Percentiles rank a stretch among this genome's conserved stretches.
Evolutionary conservation across 2,797 vertebrate species (phyloP).

Genomic region (Megaceryle alcyon): DNA sequence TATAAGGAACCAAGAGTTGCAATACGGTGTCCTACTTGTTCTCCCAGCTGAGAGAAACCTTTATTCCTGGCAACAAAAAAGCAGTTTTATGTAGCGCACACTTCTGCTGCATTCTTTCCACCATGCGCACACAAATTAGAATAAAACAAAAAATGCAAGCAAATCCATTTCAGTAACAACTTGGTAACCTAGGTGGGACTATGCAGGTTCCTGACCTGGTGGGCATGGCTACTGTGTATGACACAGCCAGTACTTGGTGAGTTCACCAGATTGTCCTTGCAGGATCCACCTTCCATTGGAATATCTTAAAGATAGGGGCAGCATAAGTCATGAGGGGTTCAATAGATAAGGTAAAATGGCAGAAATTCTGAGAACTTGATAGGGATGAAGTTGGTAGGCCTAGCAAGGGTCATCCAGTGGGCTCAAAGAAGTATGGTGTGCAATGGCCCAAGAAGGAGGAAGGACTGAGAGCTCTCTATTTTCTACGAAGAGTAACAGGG

Average conservation of each 20-base stretch:
- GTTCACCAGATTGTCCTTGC: background rate
- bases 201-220: background rate
- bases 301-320: background rate
- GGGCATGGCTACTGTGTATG: rapidly evolving
- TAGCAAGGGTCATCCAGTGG: background rate
- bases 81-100: background rate
- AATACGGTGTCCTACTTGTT: background rate
- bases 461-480: background rate
- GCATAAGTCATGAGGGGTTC: background rate
- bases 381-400: background rate
- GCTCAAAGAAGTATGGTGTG: rapidly evolving
- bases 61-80: background rate
- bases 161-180: background rate
- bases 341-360: background rate
- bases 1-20: background rate
- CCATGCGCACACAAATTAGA: background rate
- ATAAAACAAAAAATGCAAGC: background rate
- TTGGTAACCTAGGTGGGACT: background rate
- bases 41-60: background rate
- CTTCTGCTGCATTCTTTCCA: background rate
- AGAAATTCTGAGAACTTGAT: background rate
- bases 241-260: background rate
- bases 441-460: background rate
- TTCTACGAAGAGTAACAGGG: background rate
- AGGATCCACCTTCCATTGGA: background rate